Conservation (phyloP, 2,113 vertebrate species). For the Ceuthmochares aereus region DNA sequence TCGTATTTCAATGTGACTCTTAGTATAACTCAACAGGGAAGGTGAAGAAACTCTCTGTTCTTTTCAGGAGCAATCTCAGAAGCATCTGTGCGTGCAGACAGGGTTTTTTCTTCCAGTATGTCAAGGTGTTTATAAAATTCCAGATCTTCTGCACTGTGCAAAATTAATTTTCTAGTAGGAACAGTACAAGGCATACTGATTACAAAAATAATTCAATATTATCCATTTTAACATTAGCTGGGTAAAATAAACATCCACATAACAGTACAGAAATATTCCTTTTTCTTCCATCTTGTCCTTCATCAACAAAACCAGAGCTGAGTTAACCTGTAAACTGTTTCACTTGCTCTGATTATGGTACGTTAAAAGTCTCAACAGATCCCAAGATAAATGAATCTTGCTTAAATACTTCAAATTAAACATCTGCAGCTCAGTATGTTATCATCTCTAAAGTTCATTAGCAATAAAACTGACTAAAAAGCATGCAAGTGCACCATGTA, state of each 20-base stretch:
- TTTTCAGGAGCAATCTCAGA: background rate
- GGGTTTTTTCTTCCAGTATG: background rate
- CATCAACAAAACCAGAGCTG: background rate
- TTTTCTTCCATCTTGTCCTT: background rate
- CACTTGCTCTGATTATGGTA: background rate
- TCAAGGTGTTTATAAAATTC: rapidly evolving
- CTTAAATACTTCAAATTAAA: background rate
- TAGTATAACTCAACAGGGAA: background rate
- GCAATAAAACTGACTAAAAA: background rate
- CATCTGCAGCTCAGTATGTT: background rate
- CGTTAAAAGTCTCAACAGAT: background rate
- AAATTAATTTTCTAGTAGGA: background rate
- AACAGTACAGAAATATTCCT: background rate
- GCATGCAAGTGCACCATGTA: background rate
- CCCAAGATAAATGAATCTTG: background rate
- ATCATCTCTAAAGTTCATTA: background rate
- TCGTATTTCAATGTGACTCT: background rate
- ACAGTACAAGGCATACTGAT: background rate
- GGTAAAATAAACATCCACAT: background rate
- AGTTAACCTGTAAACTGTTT: background rate
- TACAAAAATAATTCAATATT: background rate
- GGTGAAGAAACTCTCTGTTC: background rate
- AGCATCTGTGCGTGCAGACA: background rate
- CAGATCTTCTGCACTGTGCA: rapidly evolving
- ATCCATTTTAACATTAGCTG: background rate